phyloP scores from a whole-genome alignment of 2,797 vertebrate species.

The Psittacula derbiana region DNA sequence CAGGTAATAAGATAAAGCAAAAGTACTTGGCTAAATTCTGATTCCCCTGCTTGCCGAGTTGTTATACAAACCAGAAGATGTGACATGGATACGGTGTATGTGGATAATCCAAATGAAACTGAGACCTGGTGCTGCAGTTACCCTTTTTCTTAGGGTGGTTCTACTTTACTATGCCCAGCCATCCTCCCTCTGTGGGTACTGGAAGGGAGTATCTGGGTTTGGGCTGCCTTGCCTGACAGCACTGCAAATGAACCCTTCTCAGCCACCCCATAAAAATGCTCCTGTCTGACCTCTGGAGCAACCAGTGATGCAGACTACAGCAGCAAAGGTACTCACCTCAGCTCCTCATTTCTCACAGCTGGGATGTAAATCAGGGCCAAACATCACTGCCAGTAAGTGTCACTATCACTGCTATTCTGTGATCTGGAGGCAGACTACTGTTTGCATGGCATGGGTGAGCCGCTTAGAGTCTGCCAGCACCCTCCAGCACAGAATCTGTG shows the following conservation, averaged over 20 bases:
- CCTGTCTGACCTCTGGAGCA: neutral
- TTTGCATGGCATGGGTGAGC: neutral
- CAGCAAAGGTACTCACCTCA: neutral
- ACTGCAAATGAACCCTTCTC: neutral
- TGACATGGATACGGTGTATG: neutral
- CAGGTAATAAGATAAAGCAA: neutral
- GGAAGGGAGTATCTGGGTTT: neutral
- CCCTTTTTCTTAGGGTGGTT: neutral
- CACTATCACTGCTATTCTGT: neutral
- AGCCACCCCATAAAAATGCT: neutral
- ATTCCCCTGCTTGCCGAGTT: rapidly evolving
- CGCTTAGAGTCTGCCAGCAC: neutral
- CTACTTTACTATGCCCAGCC: neutral
- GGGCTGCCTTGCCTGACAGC: neutral
- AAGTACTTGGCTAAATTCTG: neutral
- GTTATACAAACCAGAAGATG: neutral
- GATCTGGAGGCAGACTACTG: neutral
- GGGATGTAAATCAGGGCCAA: neutral
- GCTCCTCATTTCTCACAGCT: neutral
- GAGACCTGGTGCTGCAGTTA: neutral
- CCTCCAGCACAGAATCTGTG: neutral
- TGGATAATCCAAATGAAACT: neutral
- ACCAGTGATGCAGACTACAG: neutral
- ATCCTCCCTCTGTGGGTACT: rapidly evolving
- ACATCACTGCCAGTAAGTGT: neutral